Evolutionary conservation across 2,888 invertebrate genomes (phyloP).

Genomic region (Notodromas monacha): DNA sequence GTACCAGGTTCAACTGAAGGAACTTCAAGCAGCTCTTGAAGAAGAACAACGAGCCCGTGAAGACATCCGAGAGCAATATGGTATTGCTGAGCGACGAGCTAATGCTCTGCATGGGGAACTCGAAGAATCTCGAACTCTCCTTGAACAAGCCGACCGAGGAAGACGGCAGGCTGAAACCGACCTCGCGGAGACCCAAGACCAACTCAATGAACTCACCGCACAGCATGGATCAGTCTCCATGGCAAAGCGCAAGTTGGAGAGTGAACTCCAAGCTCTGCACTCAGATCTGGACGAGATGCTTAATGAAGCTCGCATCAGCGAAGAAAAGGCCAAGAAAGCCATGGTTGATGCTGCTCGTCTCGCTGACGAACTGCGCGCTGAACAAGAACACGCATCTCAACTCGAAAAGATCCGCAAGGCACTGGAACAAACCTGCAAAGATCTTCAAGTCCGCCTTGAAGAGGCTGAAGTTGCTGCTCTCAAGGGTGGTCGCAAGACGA

Average conservation of each 20-base stretch:
- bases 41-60: slow-evolving; percentile 94
- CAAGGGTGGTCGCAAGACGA: slow-evolving; percentile 24
- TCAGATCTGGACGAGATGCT: slow-evolving; percentile 23
- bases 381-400: slow-evolving; percentile 22
- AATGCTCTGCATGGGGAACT: slow-evolving; percentile 90
- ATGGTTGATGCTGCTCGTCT: slow-evolving; percentile 22
- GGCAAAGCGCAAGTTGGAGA: slow-evolving; percentile 97
- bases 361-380: slow-evolving; percentile 23
- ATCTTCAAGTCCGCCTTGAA: slow-evolving; percentile 21
- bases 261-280: slow-evolving; percentile 80
- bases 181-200: slow-evolving; percentile 86
- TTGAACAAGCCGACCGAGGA: slow-evolving; percentile 93
- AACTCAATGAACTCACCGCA: slow-evolving; percentile 78
- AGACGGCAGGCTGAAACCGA: slow-evolving; percentile 94
- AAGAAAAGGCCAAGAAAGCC: slow-evolving; percentile 20
- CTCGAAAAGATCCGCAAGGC: slow-evolving; percentile 21
- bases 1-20: slow-evolving; percentile 89
- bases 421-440: slow-evolving; percentile 22
- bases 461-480: slow-evolving; percentile 24
- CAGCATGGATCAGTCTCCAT: slow-evolving; percentile 74
- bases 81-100: slow-evolving; percentile 85
- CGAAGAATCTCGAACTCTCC: slow-evolving; percentile 80
- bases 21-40: slow-evolving; percentile 74
- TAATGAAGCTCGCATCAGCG: slow-evolving; percentile 20
- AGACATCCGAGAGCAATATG: slow-evolving; percentile 87